A percentile compares a stretch with the other conserved stretches of the same genome.
phyloP scores from a whole-genome alignment of 2,888 invertebrate species.

The Microplitis manilae region DNA sequence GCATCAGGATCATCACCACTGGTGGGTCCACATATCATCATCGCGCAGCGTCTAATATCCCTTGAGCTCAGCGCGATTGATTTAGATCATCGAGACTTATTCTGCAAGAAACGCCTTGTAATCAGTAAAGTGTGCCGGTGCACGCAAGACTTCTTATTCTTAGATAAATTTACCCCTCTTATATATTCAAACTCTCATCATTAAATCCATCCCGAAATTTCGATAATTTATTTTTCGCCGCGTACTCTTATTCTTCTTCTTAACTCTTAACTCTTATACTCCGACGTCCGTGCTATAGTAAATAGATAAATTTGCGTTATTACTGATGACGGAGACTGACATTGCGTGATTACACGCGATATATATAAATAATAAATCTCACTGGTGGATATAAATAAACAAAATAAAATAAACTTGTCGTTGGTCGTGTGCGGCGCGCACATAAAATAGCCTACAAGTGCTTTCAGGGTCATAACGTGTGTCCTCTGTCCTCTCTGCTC shows the following conservation, averaged over 20 bases:
- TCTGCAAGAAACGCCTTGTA: slow-evolving; percentile 56
- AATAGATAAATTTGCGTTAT: slow-evolving; percentile 15
- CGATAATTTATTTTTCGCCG: not conserved
- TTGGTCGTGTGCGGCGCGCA: not conserved
- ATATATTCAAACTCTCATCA: not conserved
- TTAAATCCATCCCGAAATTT: not conserved
- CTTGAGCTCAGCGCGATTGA: slow-evolving; percentile 43
- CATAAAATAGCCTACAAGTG: not conserved
- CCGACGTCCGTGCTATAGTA: not conserved
- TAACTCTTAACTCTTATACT: not conserved
- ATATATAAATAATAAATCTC: slow-evolving; percentile 7
- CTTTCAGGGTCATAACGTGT: slow-evolving; percentile 1
- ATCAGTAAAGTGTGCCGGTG: slow-evolving; percentile 60
- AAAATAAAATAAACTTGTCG: slow-evolving; percentile 7
- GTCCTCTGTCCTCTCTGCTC: not conserved
- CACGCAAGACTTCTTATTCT: slow-evolving; percentile 58
- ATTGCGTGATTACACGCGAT: not conserved
- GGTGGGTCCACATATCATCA: slow-evolving; percentile 7
- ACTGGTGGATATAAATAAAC: not conserved
- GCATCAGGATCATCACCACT: slow-evolving; percentile 14
- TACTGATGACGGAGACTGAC: not conserved
- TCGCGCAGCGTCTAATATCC: not conserved
- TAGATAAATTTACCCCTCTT: slow-evolving; percentile 15
- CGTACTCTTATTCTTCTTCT: not conserved
- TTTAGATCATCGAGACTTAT: slow-evolving; percentile 52